Conservation (phyloP, 1,140 invertebrate genomes). For the Bradysia coprophila region DNA sequence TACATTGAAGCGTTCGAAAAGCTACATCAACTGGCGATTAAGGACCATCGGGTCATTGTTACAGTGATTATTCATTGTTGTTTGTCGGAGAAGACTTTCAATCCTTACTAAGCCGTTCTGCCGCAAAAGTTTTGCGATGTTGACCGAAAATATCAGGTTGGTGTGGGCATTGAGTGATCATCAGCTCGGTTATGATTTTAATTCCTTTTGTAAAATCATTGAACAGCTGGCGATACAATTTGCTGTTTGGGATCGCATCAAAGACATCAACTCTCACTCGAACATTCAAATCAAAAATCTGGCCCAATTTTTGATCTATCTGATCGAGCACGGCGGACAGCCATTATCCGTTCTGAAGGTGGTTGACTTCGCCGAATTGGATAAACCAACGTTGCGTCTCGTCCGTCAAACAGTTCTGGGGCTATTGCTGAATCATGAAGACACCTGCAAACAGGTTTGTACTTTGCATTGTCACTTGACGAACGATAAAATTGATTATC, state of each 20-base stretch:
- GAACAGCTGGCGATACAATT: conserved; percentile 73
- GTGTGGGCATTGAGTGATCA: no score
- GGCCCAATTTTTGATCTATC: conserved; percentile 55
- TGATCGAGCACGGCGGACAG: conserved; percentile 62
- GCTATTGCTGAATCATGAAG: conserved; percentile 34
- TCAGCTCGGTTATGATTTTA: no score
- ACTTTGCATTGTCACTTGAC: not conserved
- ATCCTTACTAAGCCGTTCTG: conserved; percentile 76
- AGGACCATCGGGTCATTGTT: conserved; percentile 66
- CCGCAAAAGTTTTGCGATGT: conserved; percentile 66
- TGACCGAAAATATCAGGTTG: conserved; percentile 69
- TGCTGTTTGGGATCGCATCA: conserved; percentile 82
- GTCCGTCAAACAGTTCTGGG: conserved; percentile 43
- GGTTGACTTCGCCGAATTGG: conserved; percentile 55
- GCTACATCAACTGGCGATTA: conserved; percentile 60
- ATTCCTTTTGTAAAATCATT: conserved; percentile 5
- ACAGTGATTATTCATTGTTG: conserved; percentile 78
- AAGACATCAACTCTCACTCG: conserved; percentile 47
- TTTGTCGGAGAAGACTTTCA: conserved; percentile 67
- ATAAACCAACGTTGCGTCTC: conserved; percentile 43
- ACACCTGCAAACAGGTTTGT: conserved; percentile 1
- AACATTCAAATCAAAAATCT: conserved; percentile 51
- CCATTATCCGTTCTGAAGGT: conserved; percentile 72
- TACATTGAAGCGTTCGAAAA: conserved; percentile 89
- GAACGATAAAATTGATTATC: conserved; percentile 14